phyloP scores from a whole-genome alignment of 2,113 vertebrate genomes.

The Gallinago jamesoni region DNA sequence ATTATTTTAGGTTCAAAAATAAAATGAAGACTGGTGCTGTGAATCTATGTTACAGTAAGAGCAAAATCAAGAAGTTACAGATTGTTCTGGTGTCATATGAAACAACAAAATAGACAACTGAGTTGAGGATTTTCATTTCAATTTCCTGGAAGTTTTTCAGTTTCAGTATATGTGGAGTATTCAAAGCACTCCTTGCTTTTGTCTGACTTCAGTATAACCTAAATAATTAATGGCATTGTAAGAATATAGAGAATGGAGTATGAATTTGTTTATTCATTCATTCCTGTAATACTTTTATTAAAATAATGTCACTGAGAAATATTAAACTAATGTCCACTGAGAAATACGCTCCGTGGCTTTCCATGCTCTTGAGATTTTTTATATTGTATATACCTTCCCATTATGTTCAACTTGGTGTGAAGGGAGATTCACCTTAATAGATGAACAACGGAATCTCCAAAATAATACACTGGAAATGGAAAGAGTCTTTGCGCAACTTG shows the following conservation, averaged over 20 bases:
- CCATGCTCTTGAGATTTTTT: not conserved
- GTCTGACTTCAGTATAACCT: not conserved
- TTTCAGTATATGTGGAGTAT: constrained; percentile 14
- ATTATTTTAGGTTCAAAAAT: constrained; percentile 32
- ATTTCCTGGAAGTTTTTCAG: not conserved
- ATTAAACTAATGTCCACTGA: not conserved
- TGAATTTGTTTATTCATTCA: not conserved
- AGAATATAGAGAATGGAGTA: not conserved
- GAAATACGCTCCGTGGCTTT: not conserved
- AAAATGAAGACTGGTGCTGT: not conserved
- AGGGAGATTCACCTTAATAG: not conserved
- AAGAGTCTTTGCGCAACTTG: not conserved
- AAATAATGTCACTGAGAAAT: not conserved
- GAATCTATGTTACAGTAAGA: not conserved
- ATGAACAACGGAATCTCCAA: not conserved
- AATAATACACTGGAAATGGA: not conserved
- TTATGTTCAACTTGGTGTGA: not conserved
- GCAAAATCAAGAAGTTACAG: not conserved
- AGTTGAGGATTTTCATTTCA: constrained; percentile 20
- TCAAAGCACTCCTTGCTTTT: not conserved
- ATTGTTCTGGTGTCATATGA: not conserved
- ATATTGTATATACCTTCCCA: not conserved
- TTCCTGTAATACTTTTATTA: not conserved
- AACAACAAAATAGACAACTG: not conserved
- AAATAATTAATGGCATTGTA: not conserved